Conservation (phyloP, 2,888 invertebrate species). For the Ennomos fuscantarius region DNA sequence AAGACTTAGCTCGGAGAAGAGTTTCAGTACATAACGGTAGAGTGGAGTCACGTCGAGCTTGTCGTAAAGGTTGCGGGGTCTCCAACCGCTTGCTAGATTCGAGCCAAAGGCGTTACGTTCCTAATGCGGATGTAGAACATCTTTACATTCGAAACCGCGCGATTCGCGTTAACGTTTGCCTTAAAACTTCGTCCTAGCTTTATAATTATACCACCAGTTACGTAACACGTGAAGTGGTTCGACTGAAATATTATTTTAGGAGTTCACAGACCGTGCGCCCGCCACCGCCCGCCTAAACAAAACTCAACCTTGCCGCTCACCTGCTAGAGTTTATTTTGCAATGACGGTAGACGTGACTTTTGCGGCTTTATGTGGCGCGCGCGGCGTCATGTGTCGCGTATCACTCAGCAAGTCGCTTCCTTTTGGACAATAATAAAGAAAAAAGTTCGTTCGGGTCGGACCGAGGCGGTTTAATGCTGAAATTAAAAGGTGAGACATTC, state of each 20-base stretch:
- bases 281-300: slow-evolving; percentile 45
- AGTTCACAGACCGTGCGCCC: slow-evolving; percentile 74
- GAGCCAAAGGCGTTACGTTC: slow-evolving; percentile 12
- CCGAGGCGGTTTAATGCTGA: slow-evolving; percentile 52
- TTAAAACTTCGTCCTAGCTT: slow-evolving; percentile 71
- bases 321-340: slow-evolving; percentile 66
- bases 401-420: slow-evolving; percentile 81
- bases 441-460: slow-evolving; percentile 49
- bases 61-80: too few relatives aligned
- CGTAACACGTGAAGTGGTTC: slow-evolving; percentile 78
- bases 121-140: slow-evolving; percentile 32
- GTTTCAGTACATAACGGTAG: too few relatives aligned
- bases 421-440: slow-evolving; percentile 79
- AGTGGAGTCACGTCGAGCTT: too few relatives aligned
- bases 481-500: slow-evolving; percentile 57
- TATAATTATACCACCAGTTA: slow-evolving; percentile 79
- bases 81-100: neutral
- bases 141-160: slow-evolving; percentile 34
- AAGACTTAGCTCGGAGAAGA: too few relatives aligned
- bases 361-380: slow-evolving; percentile 59
- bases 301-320: slow-evolving; percentile 57
- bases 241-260: slow-evolving; percentile 84
- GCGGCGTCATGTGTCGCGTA: slow-evolving; percentile 79
- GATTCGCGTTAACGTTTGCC: slow-evolving; percentile 61
- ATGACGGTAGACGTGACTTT: slow-evolving; percentile 42